Conservation (phyloP, 2,113 vertebrate genomes). For the Ceyx melanurus region DNA sequence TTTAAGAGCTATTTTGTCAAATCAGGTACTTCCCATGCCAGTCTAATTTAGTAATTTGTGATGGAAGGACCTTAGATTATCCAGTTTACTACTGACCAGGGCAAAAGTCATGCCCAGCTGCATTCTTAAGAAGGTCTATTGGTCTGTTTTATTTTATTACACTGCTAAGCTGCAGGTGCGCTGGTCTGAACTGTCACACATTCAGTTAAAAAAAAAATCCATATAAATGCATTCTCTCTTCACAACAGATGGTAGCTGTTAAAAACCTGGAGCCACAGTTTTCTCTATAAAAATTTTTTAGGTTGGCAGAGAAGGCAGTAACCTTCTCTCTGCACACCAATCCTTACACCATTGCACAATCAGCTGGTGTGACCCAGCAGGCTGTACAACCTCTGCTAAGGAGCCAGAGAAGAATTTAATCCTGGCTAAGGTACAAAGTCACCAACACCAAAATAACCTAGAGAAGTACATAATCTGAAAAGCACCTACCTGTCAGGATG, state of each 20-base stretch:
- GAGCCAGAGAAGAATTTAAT: not conserved
- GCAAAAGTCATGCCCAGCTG: not conserved
- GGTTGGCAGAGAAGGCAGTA: not conserved
- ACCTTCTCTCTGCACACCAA: not conserved
- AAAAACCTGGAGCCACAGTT: not conserved
- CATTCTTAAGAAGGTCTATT: not conserved
- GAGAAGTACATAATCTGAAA: not conserved
- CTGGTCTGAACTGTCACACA: not conserved
- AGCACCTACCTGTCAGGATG: conserved; percentile 87
- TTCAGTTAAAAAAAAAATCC: not conserved
- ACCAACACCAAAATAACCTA: not conserved
- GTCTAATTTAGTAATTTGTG: not conserved
- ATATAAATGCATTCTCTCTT: not conserved
- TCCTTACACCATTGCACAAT: not conserved
- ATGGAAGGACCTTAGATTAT: not conserved
- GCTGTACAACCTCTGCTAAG: not conserved
- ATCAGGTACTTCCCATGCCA: not conserved
- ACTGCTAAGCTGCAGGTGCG: not conserved
- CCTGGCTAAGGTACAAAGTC: not conserved
- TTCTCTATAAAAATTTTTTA: not conserved
- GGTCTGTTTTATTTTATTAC: not conserved
- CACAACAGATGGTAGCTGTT: not conserved
- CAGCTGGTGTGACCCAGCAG: not conserved
- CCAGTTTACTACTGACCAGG: not conserved
- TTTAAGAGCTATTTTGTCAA: not conserved